Conservation (phyloP, 2,113 vertebrate species). For the Lanius ludovicianus region DNA sequence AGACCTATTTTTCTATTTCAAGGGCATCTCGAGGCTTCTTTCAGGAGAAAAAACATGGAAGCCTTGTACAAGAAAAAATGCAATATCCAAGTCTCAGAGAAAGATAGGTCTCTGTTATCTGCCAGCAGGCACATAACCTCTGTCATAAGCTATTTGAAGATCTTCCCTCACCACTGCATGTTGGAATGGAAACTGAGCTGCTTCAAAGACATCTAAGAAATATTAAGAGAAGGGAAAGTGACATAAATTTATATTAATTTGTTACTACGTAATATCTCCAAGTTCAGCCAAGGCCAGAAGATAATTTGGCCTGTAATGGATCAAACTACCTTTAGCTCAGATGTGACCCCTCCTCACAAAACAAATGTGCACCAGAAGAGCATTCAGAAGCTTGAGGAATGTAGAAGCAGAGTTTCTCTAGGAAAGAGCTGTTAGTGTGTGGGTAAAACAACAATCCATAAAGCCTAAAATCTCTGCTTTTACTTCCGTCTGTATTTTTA, state of each 20-base stretch:
- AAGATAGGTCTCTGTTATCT: not conserved
- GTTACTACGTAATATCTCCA: not conserved
- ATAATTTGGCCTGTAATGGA: not conserved
- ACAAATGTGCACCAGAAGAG: not conserved
- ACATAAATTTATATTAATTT: not conserved
- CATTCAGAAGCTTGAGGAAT: not conserved
- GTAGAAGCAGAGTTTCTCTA: not conserved
- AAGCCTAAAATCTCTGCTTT: not conserved
- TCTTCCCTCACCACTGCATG: not conserved
- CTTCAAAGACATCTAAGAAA: constrained; percentile 21
- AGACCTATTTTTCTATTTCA: not conserved
- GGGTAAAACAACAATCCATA: not conserved
- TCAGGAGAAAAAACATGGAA: not conserved
- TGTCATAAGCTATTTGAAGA: constrained; percentile 29
- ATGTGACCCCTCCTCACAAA: not conserved
- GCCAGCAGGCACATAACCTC: constrained; percentile 37
- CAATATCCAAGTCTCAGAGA: not conserved
- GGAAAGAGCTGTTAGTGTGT: not conserved
- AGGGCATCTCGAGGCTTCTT: not conserved
- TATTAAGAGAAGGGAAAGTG: not conserved
- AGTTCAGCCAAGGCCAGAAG: not conserved
- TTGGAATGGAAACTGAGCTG: not conserved
- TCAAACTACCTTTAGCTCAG: not conserved
- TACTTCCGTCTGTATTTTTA: not conserved
- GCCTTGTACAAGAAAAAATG: not conserved